Evolutionary conservation across 2,888 invertebrate species (phyloP), one percentile per base, ranked within the genome.

Genomic region (Linnaemya vulpina): DNA sequence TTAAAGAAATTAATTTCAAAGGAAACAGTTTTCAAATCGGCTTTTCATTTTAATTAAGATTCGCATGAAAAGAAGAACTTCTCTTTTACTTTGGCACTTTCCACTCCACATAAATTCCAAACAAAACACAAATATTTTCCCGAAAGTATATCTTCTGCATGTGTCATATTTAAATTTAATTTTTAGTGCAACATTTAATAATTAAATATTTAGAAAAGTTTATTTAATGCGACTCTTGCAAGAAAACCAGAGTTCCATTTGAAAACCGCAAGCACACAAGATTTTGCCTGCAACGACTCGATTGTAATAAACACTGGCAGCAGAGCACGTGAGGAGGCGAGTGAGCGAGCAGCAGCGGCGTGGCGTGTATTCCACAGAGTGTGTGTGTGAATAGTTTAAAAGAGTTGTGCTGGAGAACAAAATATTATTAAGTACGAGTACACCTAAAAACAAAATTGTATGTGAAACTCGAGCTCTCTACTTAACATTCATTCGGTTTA

Each of bases 401-500:
- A 43, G 30, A 51, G 55, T 60, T 11, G 3, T 49, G n/a, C n/a
- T 4, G 8, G 17, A 49, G 17, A 49, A 20, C 38, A 11, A 55
- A 40, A 55, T 63, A 22, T 40, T 20, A 17, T 17, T n/a, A 49
- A 49, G 17, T 46, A 46, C 7, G 11, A 70, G 15, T 25, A 8
- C 7, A 17, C 11, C 25, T 40, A 46, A 58, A 49, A 70, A 77
- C 20, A 51, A 15, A 68, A 68, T 58, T 68, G 13, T 38, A 77
- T 58, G 53, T 40, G 49, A 30, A 77, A 40, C 20, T 68, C 68
- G 46, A 35, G 30, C 49, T 43, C 13, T 83, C 79, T 76, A 67
- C 62, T 84, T 70, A 77, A 81, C 76, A 84, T 84, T 84, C 81
- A 84, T 84, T 76, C 70, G 73, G 62, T 81, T 81, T 80, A 80